phyloP scores from a whole-genome alignment of 2,113 vertebrate genomes.

The Coryphaenoides rupestris region DNA sequence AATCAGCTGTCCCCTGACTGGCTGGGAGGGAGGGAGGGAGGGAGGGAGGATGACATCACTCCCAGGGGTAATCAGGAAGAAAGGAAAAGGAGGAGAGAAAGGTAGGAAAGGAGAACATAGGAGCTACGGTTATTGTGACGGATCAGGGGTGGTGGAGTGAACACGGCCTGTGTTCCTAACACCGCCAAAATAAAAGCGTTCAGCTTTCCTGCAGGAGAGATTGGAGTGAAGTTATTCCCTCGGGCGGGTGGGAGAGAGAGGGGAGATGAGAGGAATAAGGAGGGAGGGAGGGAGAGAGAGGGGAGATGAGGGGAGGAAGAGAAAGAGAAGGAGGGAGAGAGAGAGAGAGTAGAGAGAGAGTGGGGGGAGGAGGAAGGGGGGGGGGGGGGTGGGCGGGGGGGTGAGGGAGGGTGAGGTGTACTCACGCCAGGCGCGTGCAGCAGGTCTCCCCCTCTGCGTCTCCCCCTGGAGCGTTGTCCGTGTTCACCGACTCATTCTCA shows the following conservation, averaged over 20 bases:
- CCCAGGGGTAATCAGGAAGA: too few relatives aligned
- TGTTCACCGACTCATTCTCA: slow-evolving; percentile 97
- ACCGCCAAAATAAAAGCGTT: slow-evolving; percentile 18
- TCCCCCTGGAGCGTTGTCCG: slow-evolving; percentile 89
- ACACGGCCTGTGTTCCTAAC: slow-evolving; percentile 35
- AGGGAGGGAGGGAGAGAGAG: slow-evolving; percentile 6
- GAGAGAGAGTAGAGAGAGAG: not conserved
- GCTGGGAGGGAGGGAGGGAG: too few relatives aligned
- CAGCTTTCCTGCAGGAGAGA: not conserved
- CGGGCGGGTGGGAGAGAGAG: not conserved
- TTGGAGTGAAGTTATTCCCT: not conserved
- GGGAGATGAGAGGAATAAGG: not conserved
- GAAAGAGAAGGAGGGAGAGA: not conserved
- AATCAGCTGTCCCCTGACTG: too few relatives aligned
- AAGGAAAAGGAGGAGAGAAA: too few relatives aligned
- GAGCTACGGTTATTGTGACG: too few relatives aligned
- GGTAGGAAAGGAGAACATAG: too few relatives aligned
- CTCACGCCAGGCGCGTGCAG: slow-evolving; percentile 94
- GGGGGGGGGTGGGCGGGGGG: not conserved
- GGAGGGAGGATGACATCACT: too few relatives aligned
- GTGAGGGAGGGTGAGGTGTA: slow-evolving; percentile 42
- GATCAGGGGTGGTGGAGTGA: not conserved
- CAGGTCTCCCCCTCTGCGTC: slow-evolving; percentile 95
- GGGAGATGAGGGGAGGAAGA: not conserved
- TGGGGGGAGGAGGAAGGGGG: slow-evolving; percentile 10